These are phyloP conservation scores for Hipparchia sbordonii DNA, from an alignment of 2,888 invertebrate species.

Conservation along the genomic window DNA sequence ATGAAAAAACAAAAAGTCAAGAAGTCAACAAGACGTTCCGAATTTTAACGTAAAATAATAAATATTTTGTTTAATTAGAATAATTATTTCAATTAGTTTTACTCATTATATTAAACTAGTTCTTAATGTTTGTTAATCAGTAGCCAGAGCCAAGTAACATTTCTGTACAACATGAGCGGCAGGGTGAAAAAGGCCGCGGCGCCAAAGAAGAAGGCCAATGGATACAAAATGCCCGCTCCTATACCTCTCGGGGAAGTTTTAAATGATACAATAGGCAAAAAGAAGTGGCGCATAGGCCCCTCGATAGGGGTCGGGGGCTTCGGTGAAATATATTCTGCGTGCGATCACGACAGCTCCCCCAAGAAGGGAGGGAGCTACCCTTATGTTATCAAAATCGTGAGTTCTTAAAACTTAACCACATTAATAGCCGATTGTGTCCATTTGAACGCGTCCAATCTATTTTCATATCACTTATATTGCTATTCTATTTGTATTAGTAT, in stretches of 20 bases:
- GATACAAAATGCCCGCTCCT: slow-evolving; percentile 86
- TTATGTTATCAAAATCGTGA: slow-evolving; percentile 91
- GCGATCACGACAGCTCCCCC: slow-evolving; percentile 79
- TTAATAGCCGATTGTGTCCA: neutral
- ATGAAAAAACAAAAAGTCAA: neutral
- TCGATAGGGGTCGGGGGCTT: slow-evolving; percentile 97
- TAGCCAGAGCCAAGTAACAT: slow-evolving; percentile 9
- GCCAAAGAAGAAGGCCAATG: slow-evolving; percentile 71
- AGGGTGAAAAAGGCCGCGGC: slow-evolving; percentile 66
- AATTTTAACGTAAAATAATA: slow-evolving; percentile 2
- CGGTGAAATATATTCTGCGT: slow-evolving; percentile 95
- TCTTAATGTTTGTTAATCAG: slow-evolving; percentile 21
- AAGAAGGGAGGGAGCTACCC: slow-evolving; percentile 82
- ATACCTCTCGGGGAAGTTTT: slow-evolving; percentile 90
- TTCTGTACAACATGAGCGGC: slow-evolving; percentile 56
- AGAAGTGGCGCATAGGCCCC: slow-evolving; percentile 92
- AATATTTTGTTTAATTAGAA: too few relatives aligned
- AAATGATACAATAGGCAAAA: slow-evolving; percentile 87
- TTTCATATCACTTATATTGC: neutral
- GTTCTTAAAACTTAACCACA: slow-evolving; percentile 52
- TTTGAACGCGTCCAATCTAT: neutral
- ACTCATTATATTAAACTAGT: neutral
- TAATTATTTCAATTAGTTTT: neutral
- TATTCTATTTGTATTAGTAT: too few relatives aligned
- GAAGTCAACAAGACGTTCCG: neutral